Base-by-base conservation (phyloP, 2,888 invertebrate genomes). In the Tetranychus piercei region DNA sequence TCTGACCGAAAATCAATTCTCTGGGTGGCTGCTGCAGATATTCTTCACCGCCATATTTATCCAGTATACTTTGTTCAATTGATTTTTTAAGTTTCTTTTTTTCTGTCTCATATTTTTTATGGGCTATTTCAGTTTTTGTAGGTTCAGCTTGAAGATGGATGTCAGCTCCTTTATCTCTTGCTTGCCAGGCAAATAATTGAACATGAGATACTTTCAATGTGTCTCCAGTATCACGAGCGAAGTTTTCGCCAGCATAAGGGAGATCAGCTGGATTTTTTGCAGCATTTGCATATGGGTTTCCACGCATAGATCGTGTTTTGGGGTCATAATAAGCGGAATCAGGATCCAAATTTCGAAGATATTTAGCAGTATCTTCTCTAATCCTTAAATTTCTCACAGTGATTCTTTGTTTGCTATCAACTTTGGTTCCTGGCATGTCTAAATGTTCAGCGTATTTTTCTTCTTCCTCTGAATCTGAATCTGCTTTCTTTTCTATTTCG, bases 251-350 rank as follows among this genome's bases (percentile, higher is more conserved):
- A 23, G 89, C 87, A 84, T 93, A 97, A 80, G 90, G 90, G 72
- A 86, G 84, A 76, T 80, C 79, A 66, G 78, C 78, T 15, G 81
- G 78, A 65, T 79, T 80, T 75, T 80, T 80, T 22, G 80, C 81
- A 18, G 81, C 80, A 43, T 84, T 86, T 18, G 87, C 88, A 80
- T 92, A 89, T 0, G 95, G 95, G 84, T 95, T 93, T 79, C 96
- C 96, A 78, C 99, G 88, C 99, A 99, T 99, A 0, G 97, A 93
- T 75, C 99, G 86, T 0, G 97, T 96, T 85, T 99, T 99, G 0
- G 99, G 99, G 84, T 99, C 99, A 83, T 99, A 99, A 84, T 95
- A 96, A 0, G 99, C 97, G 0, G 96, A 97, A 82, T 94, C 93
- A 0, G 92, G 91, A 85, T 97, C 95, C 80, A 99, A 85, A 83